Base-by-base conservation (phyloP, 2,113 vertebrate genomes). In the Callionymus lyra region DNA sequence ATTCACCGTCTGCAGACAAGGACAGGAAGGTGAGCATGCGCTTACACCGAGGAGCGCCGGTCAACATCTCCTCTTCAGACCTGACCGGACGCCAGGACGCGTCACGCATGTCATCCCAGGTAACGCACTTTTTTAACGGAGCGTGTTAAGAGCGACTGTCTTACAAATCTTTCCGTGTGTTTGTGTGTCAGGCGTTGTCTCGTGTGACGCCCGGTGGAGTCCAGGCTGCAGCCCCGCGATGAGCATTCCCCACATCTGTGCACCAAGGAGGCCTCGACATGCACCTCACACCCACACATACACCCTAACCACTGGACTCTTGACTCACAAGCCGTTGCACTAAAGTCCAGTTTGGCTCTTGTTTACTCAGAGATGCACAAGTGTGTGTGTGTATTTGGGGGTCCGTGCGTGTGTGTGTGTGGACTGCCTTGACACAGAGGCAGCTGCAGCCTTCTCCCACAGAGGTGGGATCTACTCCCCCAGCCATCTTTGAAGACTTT, bases 21-120 rank as follows among this genome's bases (percentile, higher is more conserved):
- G 94, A 98, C 81, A 83, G 93, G 72, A 98, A 98, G 84, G 94
- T 98, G 72, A 94, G 93, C 79, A 95, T 97, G 93, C 84, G 93
- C 62, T 83, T 98, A 82, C 94, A 98, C 82, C 92, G 93, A 0
- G 91, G 92, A 18, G 90, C 93, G 18, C 90, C 94, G 0, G 92
- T 95, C 72, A 97, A 97, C 81, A 88, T 96, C 63, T 98, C 94
- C 5, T 98, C 93, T 0, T 97, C 94, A 21, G 94, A 98, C 72
- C 82, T 97, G 79, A 97, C 94, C 0, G 94, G 91, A 70, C 88
- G 93, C 50, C 93, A 95, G 82, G 94, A 98, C 73, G 50, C 64
- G 0, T 95, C 91, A 41, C 92, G 92, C 82, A 94, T 97, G 90
- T 97, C 94, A 59, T 97, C 93, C 43, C 94, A 98, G 91, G 94